Percentiles rank a stretch among this genome's conserved stretches.
Conservation (phyloP, 2,113 vertebrate genomes). For the Saguinus imperator region DNA sequence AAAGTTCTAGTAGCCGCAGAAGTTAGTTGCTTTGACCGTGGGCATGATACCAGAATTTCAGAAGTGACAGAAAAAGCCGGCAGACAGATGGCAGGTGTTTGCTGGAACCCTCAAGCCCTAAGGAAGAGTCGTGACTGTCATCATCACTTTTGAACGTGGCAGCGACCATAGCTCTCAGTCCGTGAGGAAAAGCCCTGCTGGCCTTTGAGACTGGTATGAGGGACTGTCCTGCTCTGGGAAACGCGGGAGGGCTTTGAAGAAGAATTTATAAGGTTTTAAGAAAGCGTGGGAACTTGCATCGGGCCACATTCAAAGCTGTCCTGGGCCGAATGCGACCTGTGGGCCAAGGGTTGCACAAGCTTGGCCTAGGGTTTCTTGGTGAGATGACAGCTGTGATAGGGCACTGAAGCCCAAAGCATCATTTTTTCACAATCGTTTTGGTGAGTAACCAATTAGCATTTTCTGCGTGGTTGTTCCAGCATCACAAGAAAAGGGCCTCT, state of each 20-base stretch:
- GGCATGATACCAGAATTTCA: background rate
- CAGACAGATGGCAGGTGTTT: background rate
- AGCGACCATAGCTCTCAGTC: background rate
- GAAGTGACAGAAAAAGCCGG: slow-evolving; percentile 1
- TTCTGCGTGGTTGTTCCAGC: background rate
- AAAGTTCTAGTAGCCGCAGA: background rate
- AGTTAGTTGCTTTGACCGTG: background rate
- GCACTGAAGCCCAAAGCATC: background rate
- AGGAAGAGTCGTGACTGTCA: background rate
- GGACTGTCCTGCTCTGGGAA: background rate
- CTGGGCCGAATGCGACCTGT: rapidly evolving
- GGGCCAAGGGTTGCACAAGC: background rate
- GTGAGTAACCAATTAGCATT: background rate
- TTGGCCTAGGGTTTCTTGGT: background rate
- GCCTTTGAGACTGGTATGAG: background rate
- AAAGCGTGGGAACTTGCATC: too few relatives aligned
- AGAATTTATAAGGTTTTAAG: too few relatives aligned
- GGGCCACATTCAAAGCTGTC: too few relatives aligned
- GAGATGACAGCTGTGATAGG: background rate
- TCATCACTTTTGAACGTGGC: background rate
- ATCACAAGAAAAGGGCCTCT: background rate
- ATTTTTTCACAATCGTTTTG: background rate
- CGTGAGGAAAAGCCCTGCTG: background rate
- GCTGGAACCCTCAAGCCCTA: background rate
- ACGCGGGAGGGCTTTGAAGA: too few relatives aligned